Evolutionary conservation across 2,113 vertebrate species (phyloP), one percentile per base, ranked within the genome.

Genomic region (Turdus rufiventris): DNA sequence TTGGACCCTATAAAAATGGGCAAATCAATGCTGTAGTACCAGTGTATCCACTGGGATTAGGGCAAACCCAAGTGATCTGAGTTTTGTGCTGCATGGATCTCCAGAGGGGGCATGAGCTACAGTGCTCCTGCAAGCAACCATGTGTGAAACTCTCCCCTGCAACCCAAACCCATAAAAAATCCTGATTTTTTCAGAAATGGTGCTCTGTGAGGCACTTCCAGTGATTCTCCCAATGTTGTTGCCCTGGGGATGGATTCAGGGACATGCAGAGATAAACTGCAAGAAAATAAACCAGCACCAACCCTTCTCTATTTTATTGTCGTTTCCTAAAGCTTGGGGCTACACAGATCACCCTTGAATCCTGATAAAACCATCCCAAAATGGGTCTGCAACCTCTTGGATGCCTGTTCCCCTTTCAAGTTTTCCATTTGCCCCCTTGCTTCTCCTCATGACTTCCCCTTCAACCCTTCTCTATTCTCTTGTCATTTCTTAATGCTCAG

Each of bases 171-270:
- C 38, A 18, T 23, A 36, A 24, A 77, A 42, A 24, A n/a, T n/a
- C 2, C 34, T 11, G 31, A 8, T 0, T 34, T 58, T 60, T 24
- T 13, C 25, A 45, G 26, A 33, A 24, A 8, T 10, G 40, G 13
- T 14, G 48, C 21, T 67, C 16, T 15, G 8, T 0, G 8, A 75
- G 54, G 45, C 19, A 6, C 14, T 66, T 15, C 15, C 65, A 66
- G 56, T 0, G 0, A 36, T 53, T 60, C 26, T 9, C 0, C 28
- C 60, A 12, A 1, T 1, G 25, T 17, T 86, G 20, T 18, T 38
- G 14, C 48, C 40, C 45, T 34, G 21, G n/a, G 26, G 34, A 71
- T 19, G 40, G 19, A 51, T 38, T 43, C 58, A 8, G 76, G 63
- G 8, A 65, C 43, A 26, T 24, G 21, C 15, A 3, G 38, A 17